Conservation (phyloP, 2,113 vertebrate genomes). For the Amblyornis subalaris region DNA sequence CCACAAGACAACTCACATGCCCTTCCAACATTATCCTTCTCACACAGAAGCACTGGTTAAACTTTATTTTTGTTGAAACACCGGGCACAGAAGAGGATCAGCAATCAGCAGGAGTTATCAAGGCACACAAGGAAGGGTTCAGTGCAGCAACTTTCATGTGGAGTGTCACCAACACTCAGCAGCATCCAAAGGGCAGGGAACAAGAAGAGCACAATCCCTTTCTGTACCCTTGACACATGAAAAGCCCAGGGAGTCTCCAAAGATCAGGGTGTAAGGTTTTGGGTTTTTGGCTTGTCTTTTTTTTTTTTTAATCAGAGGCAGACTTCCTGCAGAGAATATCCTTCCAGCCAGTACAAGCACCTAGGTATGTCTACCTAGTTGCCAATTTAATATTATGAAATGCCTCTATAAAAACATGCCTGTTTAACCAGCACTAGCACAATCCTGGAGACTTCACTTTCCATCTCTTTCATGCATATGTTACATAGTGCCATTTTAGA, state of each 20-base stretch:
- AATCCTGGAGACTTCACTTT: neutral
- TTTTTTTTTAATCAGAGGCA: neutral
- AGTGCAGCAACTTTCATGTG: neutral
- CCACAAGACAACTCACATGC: neutral
- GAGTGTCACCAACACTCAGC: neutral
- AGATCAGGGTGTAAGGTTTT: neutral
- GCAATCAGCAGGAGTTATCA: neutral
- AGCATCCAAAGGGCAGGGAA: neutral
- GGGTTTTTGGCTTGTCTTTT: neutral
- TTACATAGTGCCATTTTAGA: neutral
- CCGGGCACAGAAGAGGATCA: neutral
- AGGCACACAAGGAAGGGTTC: neutral
- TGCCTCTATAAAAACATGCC: neutral
- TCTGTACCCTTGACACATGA: neutral
- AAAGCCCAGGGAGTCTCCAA: neutral
- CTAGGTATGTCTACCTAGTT: neutral
- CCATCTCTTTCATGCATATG: neutral
- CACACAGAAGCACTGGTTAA: neutral
- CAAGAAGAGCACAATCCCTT: neutral
- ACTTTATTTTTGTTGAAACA: neutral
- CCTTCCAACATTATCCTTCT: neutral
- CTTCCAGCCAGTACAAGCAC: neutral
- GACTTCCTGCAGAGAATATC: neutral
- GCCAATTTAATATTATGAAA: neutral
- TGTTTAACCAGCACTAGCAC: neutral